These are phyloP conservation scores for Nematopogon swammerdamellus DNA, from an alignment of 2,888 invertebrate species.

Conservation along the genomic window DNA sequence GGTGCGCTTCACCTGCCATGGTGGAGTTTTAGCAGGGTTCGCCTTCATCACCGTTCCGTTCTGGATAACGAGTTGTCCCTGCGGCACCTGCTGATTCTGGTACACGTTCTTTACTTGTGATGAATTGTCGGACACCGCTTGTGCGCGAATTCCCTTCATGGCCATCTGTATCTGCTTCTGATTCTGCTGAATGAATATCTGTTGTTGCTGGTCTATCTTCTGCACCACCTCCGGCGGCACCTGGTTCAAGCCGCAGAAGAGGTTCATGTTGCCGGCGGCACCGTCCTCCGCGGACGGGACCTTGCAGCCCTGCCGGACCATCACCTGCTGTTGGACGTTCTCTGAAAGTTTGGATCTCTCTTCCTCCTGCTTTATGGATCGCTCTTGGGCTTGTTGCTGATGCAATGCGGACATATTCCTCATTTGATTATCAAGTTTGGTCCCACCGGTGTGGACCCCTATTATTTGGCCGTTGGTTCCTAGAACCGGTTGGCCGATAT, in stretches of 20 bases:
- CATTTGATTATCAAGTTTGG: slow-evolving; percentile 24
- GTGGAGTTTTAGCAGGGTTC: slow-evolving; percentile 54
- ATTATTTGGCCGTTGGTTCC: slow-evolving; percentile 61
- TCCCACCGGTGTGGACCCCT: slow-evolving; percentile 45
- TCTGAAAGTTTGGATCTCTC: slow-evolving; percentile 28
- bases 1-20: slow-evolving; percentile 54
- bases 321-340: slow-evolving; percentile 14
- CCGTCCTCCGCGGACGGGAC: slow-evolving; percentile 35
- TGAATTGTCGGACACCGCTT: slow-evolving; percentile 29
- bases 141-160: slow-evolving; percentile 46
- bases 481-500: slow-evolving; percentile 40
- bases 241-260: slow-evolving; percentile 44
- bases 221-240: slow-evolving; percentile 52
- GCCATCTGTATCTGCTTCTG: slow-evolving; percentile 53
- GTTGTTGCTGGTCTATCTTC: slow-evolving; percentile 55
- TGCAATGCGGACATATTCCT: slow-evolving; percentile 16
- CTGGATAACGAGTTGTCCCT: slow-evolving; percentile 43
- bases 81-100: slow-evolving; percentile 32
- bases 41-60: slow-evolving; percentile 49
- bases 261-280: slow-evolving; percentile 18
- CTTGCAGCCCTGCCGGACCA: slow-evolving; percentile 20
- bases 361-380: slow-evolving; percentile 18
- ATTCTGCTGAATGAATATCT: slow-evolving; percentile 54
- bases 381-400: slow-evolving; percentile 23
- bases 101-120: slow-evolving; percentile 24